Conservation (phyloP, 2,113 vertebrate genomes). For the Mystacornis crossleyi region DNA sequence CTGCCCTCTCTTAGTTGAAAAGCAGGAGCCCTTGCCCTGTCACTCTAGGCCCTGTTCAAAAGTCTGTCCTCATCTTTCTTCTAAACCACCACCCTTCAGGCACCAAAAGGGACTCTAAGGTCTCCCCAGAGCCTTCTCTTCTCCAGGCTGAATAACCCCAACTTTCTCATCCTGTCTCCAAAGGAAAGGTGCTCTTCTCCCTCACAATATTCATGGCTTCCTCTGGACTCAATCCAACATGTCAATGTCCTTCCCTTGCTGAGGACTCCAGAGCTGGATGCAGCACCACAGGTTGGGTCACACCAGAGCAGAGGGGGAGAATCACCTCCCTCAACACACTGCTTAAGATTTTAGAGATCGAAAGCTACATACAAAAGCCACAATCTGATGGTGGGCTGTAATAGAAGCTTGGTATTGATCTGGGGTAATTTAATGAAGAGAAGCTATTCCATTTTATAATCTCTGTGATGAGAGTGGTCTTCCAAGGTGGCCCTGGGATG, state of each 20-base stretch:
- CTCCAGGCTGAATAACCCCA: not conserved
- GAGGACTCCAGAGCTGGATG: not conserved
- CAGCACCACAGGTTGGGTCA: not conserved
- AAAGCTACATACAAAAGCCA: not conserved
- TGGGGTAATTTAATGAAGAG: not conserved
- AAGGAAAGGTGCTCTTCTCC: not conserved
- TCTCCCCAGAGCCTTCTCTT: not conserved
- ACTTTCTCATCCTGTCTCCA: not conserved
- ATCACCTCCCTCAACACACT: not conserved
- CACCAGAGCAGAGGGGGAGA: not conserved
- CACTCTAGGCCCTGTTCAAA: not conserved
- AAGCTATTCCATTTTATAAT: not conserved
- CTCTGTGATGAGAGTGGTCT: not conserved
- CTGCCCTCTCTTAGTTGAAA: not conserved
- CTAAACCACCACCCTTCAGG: not conserved
- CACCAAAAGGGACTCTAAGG: not conserved
- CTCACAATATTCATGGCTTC: rapidly evolving
- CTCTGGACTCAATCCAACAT: rapidly evolving
- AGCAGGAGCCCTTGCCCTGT: rapidly evolving
- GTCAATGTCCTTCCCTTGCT: not conserved
- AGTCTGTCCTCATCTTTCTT: not conserved
- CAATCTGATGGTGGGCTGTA: not conserved
- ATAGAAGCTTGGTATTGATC: not conserved
- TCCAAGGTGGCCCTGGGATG: not conserved
- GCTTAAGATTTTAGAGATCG: not conserved